Conservation (phyloP, 2,797 vertebrate genomes). For the Acanthurus tractus region DNA sequence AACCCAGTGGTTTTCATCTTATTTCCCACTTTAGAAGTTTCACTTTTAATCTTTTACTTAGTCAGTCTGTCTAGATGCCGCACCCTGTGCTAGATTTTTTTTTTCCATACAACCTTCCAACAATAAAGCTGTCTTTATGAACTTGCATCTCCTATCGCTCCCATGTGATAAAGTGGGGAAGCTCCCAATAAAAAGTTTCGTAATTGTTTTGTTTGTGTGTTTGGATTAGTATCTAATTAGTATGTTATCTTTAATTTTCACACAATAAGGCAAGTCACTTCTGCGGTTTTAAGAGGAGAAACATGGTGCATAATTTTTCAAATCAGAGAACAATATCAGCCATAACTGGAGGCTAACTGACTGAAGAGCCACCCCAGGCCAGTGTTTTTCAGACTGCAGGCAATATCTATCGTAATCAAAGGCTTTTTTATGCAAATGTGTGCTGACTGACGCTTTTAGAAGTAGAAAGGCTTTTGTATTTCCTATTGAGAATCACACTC, state of each 20-base stretch:
- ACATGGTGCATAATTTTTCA: conserved; percentile 63
- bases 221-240: conserved; percentile 68
- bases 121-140: conserved; percentile 64
- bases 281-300: conserved; percentile 48
- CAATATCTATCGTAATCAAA: conserved; percentile 84
- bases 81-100: conserved; percentile 55
- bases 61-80: conserved; percentile 61
- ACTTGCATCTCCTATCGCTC: conserved; percentile 53
- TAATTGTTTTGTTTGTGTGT: conserved; percentile 47
- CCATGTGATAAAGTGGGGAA: conserved; percentile 34
- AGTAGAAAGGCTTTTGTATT: conserved; percentile 77
- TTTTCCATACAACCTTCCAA: conserved; percentile 44
- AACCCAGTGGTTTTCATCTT: conserved; percentile 76
- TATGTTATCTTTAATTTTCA: conserved; percentile 66
- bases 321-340: conserved; percentile 75
- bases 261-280: conserved; percentile 56
- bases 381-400: conserved; percentile 78
- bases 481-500: conserved; percentile 77
- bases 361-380: conserved; percentile 78
- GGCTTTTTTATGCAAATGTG: conserved; percentile 80
- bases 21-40: conserved; percentile 79
- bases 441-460: conserved; percentile 82
- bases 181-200: conserved; percentile 15
- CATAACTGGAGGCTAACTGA: conserved; percentile 78
- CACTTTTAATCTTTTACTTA: conserved; percentile 78